Evolutionary conservation across 2,113 vertebrate genomes (phyloP), one percentile per base, ranked within the genome.

Genomic region (Eurypyga helias): DNA sequence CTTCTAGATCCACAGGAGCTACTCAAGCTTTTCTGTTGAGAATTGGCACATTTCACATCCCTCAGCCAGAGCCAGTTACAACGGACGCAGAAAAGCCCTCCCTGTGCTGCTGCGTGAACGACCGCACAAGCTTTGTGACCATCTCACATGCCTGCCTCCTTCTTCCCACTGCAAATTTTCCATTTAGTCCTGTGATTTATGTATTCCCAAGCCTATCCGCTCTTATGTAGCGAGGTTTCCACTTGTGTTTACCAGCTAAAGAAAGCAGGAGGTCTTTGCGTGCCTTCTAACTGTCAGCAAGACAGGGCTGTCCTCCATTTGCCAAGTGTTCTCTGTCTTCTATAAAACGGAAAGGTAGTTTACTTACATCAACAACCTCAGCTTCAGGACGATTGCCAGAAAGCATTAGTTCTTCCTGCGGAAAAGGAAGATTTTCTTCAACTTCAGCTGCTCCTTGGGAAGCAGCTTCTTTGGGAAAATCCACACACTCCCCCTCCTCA

Each of bases 371-470:
- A n/a, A 94, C 43, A 67, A 97, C 96, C 95, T 97, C 94, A 76
- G 82, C 55, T 90, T 96, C 93, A 91, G 95, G 83, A 89, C 83
- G 57, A 82, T 6, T 87, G 15, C 38, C 75, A 91, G 93, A 95
- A 89, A 82, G 9, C 43, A 78, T 65, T 83, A 28, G 60, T 64
- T 98, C 96, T 91, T 98, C 98, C 77, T 96, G 94, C 29, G 91
- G 87, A 60, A 98, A 54, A 48, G 69, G 31, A 90, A 81, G 52
- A 94, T 87, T 28, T 97, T 96, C 77, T 92, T 99, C 98, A 89
- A 98, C 97, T 76, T 98, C 97, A 91, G 98, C 97, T 95, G 98
- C 98, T 90, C 99, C 98, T 92, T 96, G 96, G 62, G n/a, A n/a
- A n/a, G 98, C 98, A 34, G 60, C 89, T 81, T 98, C 98, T 93